These are phyloP conservation scores for Poecilobothrus nobilitatus DNA, from an alignment of 2,888 invertebrate genomes.

Conservation along the genomic window DNA sequence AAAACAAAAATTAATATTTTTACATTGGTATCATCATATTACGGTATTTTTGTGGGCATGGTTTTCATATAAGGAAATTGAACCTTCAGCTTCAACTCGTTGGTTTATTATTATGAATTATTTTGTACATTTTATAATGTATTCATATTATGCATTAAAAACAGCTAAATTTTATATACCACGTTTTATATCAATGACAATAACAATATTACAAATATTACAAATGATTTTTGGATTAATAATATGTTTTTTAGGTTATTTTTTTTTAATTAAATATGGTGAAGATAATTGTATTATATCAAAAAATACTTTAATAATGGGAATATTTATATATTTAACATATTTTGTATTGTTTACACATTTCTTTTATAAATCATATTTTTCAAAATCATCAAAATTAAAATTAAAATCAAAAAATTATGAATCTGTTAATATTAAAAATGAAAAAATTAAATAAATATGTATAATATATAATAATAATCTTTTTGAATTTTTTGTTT, in stretches of 20 bases:
- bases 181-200: constrained; percentile 74
- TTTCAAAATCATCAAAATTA: constrained; percentile 41
- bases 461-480: no score
- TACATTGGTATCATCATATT: constrained; percentile 96
- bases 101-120: constrained; percentile 96
- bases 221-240: constrained; percentile 94
- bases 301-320: constrained; percentile 73
- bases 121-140: constrained; percentile 86
- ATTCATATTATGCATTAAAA: constrained; percentile 78
- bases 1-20: constrained; percentile 87
- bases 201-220: constrained; percentile 79
- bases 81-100: constrained; percentile 63
- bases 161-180: constrained; percentile 82
- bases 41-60: constrained; percentile 89
- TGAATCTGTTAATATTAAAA: no score
- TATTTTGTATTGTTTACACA: constrained; percentile 87
- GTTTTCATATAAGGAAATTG: constrained; percentile 86
- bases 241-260: constrained; percentile 82
- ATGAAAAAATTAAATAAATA: no score
- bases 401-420: no score
- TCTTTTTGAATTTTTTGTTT: no score
- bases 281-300: constrained; percentile 74
- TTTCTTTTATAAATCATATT: constrained; percentile 88
- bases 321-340: constrained; percentile 90
- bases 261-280: constrained; percentile 58